Evolutionary conservation across 2,888 invertebrate genomes (phyloP).

Genomic region (Pammene aurita): DNA sequence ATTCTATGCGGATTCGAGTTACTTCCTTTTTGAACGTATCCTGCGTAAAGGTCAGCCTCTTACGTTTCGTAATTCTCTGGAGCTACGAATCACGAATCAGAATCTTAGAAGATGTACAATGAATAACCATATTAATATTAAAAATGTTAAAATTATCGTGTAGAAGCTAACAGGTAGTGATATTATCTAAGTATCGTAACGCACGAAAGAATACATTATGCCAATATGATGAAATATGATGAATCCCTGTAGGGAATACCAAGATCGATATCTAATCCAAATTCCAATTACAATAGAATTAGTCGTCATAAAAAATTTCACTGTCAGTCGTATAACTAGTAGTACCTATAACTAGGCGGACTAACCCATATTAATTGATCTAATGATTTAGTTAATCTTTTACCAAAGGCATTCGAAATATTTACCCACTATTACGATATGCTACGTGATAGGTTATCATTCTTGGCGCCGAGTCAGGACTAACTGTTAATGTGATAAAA

Average conservation of each 20-base stretch:
- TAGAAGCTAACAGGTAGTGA: too few relatives aligned
- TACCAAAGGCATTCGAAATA: background rate
- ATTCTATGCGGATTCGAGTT: conserved; percentile 24
- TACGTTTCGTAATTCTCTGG: background rate
- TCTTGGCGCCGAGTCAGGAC: conserved; percentile 27
- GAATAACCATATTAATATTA: too few relatives aligned
- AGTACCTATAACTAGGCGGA: too few relatives aligned
- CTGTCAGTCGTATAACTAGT: too few relatives aligned
- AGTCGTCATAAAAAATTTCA: conserved; percentile 2
- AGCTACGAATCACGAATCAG: too few relatives aligned
- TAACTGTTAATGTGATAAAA: conserved; percentile 15
- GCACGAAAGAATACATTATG: background rate
- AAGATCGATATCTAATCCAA: conserved; percentile 8
- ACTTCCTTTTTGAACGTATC: conserved; percentile 14
- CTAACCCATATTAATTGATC: too few relatives aligned
- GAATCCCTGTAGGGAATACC: conserved; percentile 15
- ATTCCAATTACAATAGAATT: conserved; percentile 1
- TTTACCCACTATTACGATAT: conserved; percentile 7
- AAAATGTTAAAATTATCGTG: too few relatives aligned
- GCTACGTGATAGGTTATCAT: conserved; percentile 19
- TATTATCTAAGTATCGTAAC: too few relatives aligned
- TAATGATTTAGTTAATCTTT: background rate
- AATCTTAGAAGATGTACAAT: too few relatives aligned
- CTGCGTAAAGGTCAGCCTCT: conserved; percentile 1
- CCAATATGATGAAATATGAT: conserved; percentile 6